Percentiles rank a stretch among this genome's conserved stretches.
phyloP scores from a whole-genome alignment of 2,797 vertebrate genomes.

The Poecilia velifera region DNA sequence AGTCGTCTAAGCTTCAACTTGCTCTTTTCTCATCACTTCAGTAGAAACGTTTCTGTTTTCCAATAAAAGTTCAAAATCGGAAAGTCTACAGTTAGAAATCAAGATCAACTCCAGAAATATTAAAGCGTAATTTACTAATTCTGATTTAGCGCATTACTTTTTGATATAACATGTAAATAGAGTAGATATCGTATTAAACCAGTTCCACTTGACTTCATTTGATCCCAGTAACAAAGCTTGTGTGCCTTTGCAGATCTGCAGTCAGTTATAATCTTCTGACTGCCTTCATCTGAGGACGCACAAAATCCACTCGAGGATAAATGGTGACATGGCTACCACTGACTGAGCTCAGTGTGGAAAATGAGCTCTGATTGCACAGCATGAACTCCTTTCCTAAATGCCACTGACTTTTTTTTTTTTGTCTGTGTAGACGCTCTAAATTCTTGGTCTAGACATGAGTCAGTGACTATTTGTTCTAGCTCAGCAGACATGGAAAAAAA shows the following conservation, averaged over 20 bases:
- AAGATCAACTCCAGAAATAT: not conserved
- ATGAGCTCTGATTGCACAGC: conserved; percentile 75
- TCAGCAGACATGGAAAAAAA: conserved; percentile 24
- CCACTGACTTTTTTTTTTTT: conserved; percentile 34
- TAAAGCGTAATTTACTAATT: not conserved
- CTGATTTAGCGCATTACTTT: not conserved
- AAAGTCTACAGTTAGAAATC: not conserved
- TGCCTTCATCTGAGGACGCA: conserved; percentile 45
- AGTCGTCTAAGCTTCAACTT: conserved; percentile 21
- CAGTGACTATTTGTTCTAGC: conserved; percentile 26
- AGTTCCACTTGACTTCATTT: conserved; percentile 30
- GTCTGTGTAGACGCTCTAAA: conserved; percentile 53
- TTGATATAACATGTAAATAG: not conserved
- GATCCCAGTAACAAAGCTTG: conserved; percentile 27
- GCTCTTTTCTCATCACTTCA: conserved; percentile 28
- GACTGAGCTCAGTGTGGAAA: conserved; percentile 60
- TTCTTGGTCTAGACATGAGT: conserved; percentile 69
- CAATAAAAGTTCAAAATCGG: not conserved
- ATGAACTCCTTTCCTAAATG: conserved; percentile 59
- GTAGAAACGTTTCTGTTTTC: conserved; percentile 16
- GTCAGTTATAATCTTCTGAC: conserved; percentile 30
- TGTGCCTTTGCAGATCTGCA: conserved; percentile 41
- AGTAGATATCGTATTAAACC: conserved; percentile 5
- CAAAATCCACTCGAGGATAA: conserved; percentile 53
- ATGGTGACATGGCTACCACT: conserved; percentile 48